phyloP scores from a whole-genome alignment of 2,888 invertebrate genomes.

The Syrphus vitripennis region DNA sequence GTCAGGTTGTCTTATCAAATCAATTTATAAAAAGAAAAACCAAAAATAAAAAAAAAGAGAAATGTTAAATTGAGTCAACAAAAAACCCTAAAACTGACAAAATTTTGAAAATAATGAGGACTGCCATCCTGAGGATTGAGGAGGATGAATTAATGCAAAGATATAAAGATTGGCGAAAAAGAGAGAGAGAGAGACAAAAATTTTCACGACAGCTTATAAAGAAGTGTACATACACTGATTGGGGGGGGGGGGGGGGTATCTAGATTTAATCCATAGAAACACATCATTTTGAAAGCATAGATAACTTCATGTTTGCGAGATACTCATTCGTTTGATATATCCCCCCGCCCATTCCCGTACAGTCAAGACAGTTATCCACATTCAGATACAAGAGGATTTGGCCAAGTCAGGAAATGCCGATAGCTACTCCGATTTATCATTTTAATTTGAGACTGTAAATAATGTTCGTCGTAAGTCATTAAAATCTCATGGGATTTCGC shows the following conservation, averaged over 20 bases:
- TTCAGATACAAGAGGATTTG: constrained; percentile 33
- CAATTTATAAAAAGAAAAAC: constrained; percentile 66
- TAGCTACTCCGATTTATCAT: constrained; percentile 65
- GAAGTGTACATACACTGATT: neutral
- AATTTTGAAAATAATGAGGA: constrained; percentile 61
- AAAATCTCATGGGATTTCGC: constrained; percentile 57
- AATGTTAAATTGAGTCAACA: constrained; percentile 49
- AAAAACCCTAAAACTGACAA: constrained; percentile 50
- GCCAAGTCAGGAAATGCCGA: constrained; percentile 16
- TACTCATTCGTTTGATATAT: neutral
- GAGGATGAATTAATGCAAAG: constrained; percentile 44
- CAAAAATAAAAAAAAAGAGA: constrained; percentile 22
- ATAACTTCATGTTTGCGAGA: constrained; percentile 36
- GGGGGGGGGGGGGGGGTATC: constrained; percentile 8
- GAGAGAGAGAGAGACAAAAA: no score
- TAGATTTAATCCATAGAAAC: constrained; percentile 30
- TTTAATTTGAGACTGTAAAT: constrained; percentile 68
- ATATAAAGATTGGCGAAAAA: no score
- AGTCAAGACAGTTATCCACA: constrained; percentile 3
- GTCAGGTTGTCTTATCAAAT: constrained; percentile 71
- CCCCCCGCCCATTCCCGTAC: neutral
- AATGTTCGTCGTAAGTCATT: constrained; percentile 66
- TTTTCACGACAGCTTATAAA: no score
- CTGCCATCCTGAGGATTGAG: constrained; percentile 43
- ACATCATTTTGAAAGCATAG: constrained; percentile 29